Percentiles rank a stretch among this genome's conserved stretches.
These are phyloP conservation scores for Aphis gossypii DNA, from an alignment of 1,140 invertebrate species.

Conservation along the genomic window DNA sequence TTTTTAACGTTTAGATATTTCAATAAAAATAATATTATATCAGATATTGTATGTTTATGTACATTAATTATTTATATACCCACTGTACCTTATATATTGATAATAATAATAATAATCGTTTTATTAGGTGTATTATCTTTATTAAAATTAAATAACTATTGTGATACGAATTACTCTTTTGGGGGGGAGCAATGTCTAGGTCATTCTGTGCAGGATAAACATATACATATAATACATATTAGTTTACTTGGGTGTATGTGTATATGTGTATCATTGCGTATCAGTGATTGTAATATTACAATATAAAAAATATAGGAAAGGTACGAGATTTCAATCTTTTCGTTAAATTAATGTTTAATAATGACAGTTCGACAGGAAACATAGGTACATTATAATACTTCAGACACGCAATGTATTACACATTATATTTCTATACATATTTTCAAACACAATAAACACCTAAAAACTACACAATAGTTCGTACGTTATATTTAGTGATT, in stretches of 20 bases:
- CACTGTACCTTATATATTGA: neutral
- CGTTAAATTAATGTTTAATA: neutral
- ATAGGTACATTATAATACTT: neutral
- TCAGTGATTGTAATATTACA: neutral
- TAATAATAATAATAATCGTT: neutral
- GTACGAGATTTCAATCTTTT: conserved; percentile 14
- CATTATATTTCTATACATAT: neutral
- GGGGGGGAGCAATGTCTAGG: neutral
- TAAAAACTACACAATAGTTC: neutral
- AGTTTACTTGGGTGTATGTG: neutral
- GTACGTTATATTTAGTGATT: neutral
- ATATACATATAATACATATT: neutral
- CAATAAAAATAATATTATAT: neutral
- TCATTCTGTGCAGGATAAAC: neutral
- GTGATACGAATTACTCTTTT: neutral
- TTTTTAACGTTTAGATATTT: neutral
- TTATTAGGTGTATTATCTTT: neutral
- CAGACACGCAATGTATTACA: neutral
- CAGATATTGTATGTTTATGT: neutral
- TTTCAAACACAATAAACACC: neutral
- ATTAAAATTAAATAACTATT: neutral
- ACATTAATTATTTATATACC: neutral
- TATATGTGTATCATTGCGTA: neutral
- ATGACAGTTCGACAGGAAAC: neutral
- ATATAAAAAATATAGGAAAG: neutral